Evolutionary conservation across 1,140 invertebrate species (phyloP).

Genomic region (Saccostrea cuccullata): DNA sequence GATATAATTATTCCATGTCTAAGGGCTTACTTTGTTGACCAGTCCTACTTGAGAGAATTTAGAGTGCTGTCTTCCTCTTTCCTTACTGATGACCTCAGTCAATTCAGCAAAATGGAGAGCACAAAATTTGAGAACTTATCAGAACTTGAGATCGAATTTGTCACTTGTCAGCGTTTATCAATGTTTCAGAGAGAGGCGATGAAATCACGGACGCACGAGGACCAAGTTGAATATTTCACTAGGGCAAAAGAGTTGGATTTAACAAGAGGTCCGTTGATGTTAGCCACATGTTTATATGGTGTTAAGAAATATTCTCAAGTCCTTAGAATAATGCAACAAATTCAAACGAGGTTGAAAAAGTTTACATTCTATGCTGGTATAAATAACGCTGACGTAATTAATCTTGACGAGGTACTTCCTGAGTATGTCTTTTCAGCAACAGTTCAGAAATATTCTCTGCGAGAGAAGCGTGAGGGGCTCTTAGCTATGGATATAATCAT

Average conservation of each 20-base stretch:
- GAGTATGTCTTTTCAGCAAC: background rate
- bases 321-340: background rate
- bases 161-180: constrained; percentile 8
- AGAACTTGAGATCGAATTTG: background rate
- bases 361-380: constrained; percentile 10
- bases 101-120: background rate
- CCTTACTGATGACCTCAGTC: background rate
- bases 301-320: background rate
- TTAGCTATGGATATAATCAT: background rate
- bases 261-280: background rate
- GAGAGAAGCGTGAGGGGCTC: background rate
- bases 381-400: background rate
- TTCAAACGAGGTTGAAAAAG: background rate
- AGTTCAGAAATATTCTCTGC: background rate
- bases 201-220: background rate
- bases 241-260: background rate
- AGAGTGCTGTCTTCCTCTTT: background rate
- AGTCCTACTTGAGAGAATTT: constrained; percentile 18
- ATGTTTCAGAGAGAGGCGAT: background rate
- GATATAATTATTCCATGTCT: background rate
- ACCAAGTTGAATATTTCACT: background rate
- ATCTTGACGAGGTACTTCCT: background rate
- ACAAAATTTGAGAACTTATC: background rate
- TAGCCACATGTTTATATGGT: background rate
- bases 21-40: constrained; percentile 10